phyloP scores from a whole-genome alignment of 2,888 invertebrate genomes.

The Hedya salicella region DNA sequence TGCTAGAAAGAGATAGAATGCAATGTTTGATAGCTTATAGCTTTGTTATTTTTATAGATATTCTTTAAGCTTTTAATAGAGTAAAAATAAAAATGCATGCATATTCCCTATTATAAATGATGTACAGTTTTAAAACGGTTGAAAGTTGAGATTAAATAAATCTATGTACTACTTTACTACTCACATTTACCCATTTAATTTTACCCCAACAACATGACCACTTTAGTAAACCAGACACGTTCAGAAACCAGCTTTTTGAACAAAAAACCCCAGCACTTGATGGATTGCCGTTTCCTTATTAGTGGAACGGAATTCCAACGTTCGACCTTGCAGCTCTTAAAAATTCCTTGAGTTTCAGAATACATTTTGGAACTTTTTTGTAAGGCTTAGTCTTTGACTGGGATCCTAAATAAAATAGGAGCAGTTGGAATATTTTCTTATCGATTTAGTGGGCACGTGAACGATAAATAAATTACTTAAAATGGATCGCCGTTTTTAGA shows the following conservation, averaged over 20 bases:
- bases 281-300: constrained; percentile 61
- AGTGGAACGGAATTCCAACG: constrained; percentile 43
- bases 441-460: not conserved
- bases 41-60: too few species aligned
- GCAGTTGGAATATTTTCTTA: not conserved
- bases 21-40: too few species aligned
- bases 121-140: too few species aligned
- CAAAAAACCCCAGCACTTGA: constrained; percentile 57
- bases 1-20: too few species aligned
- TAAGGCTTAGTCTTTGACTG: not conserved
- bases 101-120: too few species aligned
- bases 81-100: too few species aligned
- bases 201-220: not conserved
- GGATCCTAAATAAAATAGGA: not conserved
- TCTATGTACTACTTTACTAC: too few species aligned
- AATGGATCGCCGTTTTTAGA: not conserved
- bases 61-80: too few species aligned
- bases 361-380: not conserved
- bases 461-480: not conserved
- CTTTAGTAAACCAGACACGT: constrained; percentile 44
- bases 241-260: constrained; percentile 53
- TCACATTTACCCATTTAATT: not conserved
- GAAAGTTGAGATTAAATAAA: too few species aligned
- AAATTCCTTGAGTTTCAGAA: constrained; percentile 9
- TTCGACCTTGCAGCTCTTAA: constrained; percentile 18